Evolutionary conservation across 2,888 invertebrate genomes (phyloP), one percentile per base, ranked within the genome.

Genomic region (Sinopyrophorus schimmeli): DNA sequence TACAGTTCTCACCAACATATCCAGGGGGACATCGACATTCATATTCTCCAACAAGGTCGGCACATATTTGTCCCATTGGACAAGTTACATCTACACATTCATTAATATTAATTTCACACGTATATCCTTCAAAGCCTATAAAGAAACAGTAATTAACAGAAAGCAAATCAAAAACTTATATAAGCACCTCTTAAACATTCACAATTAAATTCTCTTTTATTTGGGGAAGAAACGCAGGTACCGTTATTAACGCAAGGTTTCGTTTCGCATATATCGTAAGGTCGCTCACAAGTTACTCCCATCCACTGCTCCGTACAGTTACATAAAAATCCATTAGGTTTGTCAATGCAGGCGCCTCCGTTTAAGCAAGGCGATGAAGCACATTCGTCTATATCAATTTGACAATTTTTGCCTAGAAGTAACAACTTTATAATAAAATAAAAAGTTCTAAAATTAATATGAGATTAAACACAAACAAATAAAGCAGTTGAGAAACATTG

Each of bases 231-330:
- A 26, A 76, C 73, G 64, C 87, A 87, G 23, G 75, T 75, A 52
- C 79, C 84, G 55, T 82, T 83, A 71, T 86, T 81, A 60, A 74
- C 73, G 65, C 86, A 85, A n/a, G 80, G 80, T 57, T 77, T 77
- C 30, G 74, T 58, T 27, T 74, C 75, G 66, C 84, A 86, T 10
- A 77, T 77, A 59, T 81, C 78, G 57, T 74, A 78, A 31, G 80
- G 74, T 18, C 68, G 69, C 53, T 82, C 80, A 62, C 84, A 84
- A 41, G 74, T 72, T 0, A 69, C 62, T 1, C 83, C 84, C 72
- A 77, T 77, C 70, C 73, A 83, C 40, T 79, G 76, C 3, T 74
- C 74, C 2, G 79, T 77, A 59, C 83, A 82, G 55, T 79, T 78
- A 60, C 83, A 83, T 11, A 58, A 61, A 64, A 77, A 80, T 5